Percentiles rank a stretch among this genome's conserved stretches.
phyloP scores from a whole-genome alignment of 1,140 invertebrate species.

The Leucophenga varia region DNA sequence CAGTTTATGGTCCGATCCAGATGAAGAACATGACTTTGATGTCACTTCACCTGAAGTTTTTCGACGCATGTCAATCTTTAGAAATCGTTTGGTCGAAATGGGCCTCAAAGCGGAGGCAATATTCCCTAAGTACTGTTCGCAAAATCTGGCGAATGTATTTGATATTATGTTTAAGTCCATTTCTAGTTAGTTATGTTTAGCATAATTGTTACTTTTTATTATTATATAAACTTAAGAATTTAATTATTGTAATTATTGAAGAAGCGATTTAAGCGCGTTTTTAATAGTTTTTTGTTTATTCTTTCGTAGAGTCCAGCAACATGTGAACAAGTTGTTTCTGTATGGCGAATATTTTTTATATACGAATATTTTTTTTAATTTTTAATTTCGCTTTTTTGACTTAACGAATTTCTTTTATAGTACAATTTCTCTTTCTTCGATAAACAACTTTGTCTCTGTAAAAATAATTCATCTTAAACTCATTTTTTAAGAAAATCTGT shows the following conservation, averaged over 20 bases:
- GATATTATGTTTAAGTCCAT: slow-evolving; percentile 47
- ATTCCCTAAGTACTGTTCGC: slow-evolving; percentile 71
- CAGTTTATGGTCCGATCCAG: slow-evolving; percentile 51
- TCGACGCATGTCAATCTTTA: slow-evolving; percentile 50
- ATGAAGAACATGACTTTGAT: slow-evolving; percentile 49
- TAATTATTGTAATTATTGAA: slow-evolving; percentile 6
- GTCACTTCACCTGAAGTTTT: slow-evolving; percentile 47
- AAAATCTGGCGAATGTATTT: slow-evolving; percentile 62
- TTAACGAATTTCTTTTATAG: slow-evolving; percentile 20
- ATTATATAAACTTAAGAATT: slow-evolving; percentile 7
- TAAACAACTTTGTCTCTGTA: no score
- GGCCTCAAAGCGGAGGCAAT: slow-evolving; percentile 68
- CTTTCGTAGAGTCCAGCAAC: background rate
- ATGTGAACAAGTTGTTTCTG: slow-evolving; percentile 23
- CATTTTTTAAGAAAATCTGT: no score
- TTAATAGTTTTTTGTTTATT: background rate
- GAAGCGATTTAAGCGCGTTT: background rate
- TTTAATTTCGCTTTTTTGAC: no score
- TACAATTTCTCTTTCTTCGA: no score
- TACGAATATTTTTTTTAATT: no score
- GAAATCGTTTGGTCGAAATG: slow-evolving; percentile 61
- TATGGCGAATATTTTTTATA: slow-evolving; percentile 1
- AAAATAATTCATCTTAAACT: no score
- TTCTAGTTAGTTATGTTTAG: slow-evolving; percentile 46
- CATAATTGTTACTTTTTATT: slow-evolving; percentile 48